phyloP scores from a whole-genome alignment of 2,888 invertebrate species.

The Plebejus anna region DNA sequence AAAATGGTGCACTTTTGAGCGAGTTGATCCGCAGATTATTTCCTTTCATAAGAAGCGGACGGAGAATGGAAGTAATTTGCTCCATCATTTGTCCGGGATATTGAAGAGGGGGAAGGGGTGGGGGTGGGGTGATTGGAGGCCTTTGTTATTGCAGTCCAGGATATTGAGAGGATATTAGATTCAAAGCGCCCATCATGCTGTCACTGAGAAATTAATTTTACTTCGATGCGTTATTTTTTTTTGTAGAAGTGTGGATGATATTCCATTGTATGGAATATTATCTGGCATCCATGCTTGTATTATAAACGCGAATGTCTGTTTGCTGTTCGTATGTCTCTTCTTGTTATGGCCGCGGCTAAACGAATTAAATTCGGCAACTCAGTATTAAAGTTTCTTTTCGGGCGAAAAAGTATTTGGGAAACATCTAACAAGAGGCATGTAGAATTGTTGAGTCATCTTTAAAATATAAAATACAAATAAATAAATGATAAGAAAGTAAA shows the following conservation, averaged over 20 bases:
- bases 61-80: constrained; percentile 29
- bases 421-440: no score
- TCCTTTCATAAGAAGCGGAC: constrained; percentile 28
- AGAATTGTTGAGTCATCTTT: no score
- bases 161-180: constrained; percentile 18
- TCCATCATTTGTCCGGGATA: constrained; percentile 24
- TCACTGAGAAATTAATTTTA: background rate
- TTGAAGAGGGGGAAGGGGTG: constrained; percentile 37
- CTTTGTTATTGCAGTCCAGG: constrained; percentile 20
- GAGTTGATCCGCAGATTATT: constrained; percentile 27
- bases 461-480: no score
- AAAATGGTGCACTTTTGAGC: constrained; percentile 31
- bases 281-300: background rate
- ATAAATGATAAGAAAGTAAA: no score
- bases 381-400: no score
- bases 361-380: no score
- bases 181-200: background rate
- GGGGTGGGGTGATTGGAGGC: constrained; percentile 29
- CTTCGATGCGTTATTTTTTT: background rate
- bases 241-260: background rate
- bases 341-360: no score
- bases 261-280: background rate
- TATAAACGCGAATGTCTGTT: background rate
- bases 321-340: background rate
- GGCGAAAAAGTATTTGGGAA: no score